Conservation (phyloP, 2,113 vertebrate species). For the Dascyllus trimaculatus region DNA sequence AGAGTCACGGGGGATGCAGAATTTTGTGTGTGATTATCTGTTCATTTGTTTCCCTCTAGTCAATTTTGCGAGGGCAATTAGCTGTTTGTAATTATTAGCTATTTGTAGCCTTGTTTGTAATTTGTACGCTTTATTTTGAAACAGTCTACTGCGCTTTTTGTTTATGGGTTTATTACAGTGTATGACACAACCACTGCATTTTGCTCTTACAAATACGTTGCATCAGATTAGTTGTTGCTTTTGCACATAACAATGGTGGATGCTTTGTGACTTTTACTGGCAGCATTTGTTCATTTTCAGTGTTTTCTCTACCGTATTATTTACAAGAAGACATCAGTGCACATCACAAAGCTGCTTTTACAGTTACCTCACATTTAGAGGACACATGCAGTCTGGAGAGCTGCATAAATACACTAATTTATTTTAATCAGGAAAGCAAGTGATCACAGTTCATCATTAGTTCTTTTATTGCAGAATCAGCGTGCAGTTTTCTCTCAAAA, state of each 20-base stretch:
- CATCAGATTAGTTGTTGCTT: constrained; percentile 20
- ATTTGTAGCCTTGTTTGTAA: constrained; percentile 12
- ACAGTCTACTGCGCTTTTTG: too few relatives aligned
- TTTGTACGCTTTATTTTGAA: neutral
- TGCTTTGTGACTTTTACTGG: neutral
- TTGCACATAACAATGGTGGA: neutral
- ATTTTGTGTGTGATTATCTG: constrained; percentile 43
- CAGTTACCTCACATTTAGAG: neutral
- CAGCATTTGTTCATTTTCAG: neutral
- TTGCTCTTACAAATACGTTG: constrained; percentile 26
- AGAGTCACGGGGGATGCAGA: neutral
- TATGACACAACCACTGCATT: neutral
- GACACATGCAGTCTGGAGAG: neutral
- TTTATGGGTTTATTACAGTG: neutral
- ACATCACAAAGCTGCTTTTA: neutral
- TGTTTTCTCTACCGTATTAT: neutral
- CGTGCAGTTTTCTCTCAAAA: neutral
- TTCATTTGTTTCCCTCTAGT: constrained; percentile 41
- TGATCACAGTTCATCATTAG: neutral
- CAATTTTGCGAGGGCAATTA: constrained; percentile 34
- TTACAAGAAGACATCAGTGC: neutral
- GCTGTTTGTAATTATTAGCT: constrained; percentile 33
- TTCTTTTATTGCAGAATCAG: neutral
- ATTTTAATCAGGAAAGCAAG: neutral
- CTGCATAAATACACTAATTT: neutral